Evolutionary conservation across 2,888 invertebrate species (phyloP).

Genomic region (Nowickia ferox): DNA sequence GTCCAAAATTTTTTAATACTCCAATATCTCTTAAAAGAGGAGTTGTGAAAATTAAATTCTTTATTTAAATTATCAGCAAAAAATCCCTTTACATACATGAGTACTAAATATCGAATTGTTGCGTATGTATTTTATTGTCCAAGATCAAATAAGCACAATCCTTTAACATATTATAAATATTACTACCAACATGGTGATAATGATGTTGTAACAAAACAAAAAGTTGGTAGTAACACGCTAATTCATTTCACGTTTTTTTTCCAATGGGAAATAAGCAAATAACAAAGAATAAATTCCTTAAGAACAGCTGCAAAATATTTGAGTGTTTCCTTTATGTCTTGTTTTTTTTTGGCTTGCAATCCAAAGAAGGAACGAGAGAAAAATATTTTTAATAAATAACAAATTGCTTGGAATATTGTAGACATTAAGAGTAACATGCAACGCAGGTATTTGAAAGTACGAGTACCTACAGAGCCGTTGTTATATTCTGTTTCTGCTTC

Average conservation of each 20-base stretch:
- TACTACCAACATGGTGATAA: constrained; percentile 21
- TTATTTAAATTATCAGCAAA: too few species aligned
- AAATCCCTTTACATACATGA: too few species aligned
- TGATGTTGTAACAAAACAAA: constrained; percentile 16
- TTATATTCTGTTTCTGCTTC: constrained; percentile 23
- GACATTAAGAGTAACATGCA: constrained; percentile 21
- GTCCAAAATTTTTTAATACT: too few species aligned
- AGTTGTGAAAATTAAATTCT: too few species aligned
- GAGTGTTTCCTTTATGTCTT: constrained; percentile 62
- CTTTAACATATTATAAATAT: neutral
- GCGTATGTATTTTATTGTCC: too few species aligned
- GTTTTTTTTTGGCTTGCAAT: constrained; percentile 8
- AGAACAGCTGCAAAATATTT: constrained; percentile 69
- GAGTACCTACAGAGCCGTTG: constrained; percentile 37
- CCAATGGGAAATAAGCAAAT: constrained; percentile 6
- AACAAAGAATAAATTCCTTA: constrained; percentile 54
- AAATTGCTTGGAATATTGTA: constrained; percentile 57
- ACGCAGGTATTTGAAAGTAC: constrained; percentile 4
- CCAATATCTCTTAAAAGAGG: too few species aligned
- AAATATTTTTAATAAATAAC: constrained; percentile 53
- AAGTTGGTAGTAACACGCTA: neutral
- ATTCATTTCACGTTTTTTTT: constrained; percentile 44
- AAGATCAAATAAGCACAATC: neutral
- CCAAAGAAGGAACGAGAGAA: constrained; percentile 23
- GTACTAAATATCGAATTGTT: too few species aligned